These are phyloP conservation scores for Anoplolepis gracilipes DNA, from an alignment of 1,140 invertebrate genomes.

Conservation along the genomic window DNA sequence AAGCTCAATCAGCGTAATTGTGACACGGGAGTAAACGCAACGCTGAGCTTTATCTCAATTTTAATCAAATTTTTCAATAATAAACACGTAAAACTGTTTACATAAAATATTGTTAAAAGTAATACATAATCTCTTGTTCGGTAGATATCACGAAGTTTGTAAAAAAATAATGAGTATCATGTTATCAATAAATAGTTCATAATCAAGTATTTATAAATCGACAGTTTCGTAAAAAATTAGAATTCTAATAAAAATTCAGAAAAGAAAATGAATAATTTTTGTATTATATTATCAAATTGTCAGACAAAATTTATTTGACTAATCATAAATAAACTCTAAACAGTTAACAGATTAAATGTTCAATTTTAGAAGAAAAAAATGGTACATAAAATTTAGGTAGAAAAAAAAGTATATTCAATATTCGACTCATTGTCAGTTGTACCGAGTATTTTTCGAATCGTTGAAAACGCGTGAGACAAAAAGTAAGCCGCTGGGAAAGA, in stretches of 20 bases:
- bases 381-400: neutral
- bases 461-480: conserved; percentile 7
- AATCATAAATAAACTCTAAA: neutral
- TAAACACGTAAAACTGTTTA: neutral
- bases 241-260: neutral
- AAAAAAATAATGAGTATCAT: neutral
- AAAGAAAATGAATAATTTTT: conserved; percentile 11
- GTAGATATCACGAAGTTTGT: neutral
- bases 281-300: neutral
- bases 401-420: neutral
- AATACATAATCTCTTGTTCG: neutral
- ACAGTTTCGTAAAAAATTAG: neutral
- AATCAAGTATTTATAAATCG: neutral
- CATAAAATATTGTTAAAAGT: conserved; percentile 8
- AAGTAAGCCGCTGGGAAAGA: conserved; percentile 6
- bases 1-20: conserved; percentile 18
- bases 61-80: neutral
- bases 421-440: neutral
- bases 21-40: neutral
- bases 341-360: neutral
- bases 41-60: neutral
- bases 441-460: conserved; percentile 12
- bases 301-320: too few relatives aligned
- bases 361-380: neutral
- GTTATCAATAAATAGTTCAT: neutral